phyloP scores from a whole-genome alignment of 2,888 invertebrate genomes.

The Choreutis nemorana region DNA sequence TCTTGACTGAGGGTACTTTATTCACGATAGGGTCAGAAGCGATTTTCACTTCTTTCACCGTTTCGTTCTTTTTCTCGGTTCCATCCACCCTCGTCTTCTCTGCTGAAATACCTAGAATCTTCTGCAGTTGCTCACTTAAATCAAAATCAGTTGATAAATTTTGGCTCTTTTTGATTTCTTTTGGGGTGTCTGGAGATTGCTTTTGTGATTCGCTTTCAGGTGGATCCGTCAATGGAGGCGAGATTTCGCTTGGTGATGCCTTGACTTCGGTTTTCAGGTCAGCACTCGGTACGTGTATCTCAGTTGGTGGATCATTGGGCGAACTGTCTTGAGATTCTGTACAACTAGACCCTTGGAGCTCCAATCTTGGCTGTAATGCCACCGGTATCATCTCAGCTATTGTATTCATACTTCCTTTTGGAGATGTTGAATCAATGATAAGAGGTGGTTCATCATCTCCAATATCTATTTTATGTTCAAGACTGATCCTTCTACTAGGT shows the following conservation, averaged over 20 bases:
- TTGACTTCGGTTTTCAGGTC: constrained; percentile 37
- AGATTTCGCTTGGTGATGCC: constrained; percentile 54
- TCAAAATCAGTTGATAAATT: constrained; percentile 60
- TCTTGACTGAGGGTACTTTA: constrained; percentile 56
- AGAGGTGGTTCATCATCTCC: constrained; percentile 59
- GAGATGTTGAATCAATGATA: constrained; percentile 53
- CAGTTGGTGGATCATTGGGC: constrained; percentile 53
- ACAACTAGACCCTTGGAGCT: constrained; percentile 32
- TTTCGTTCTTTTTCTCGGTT: constrained; percentile 43
- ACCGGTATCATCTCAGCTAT: constrained; percentile 56
- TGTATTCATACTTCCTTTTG: constrained; percentile 51
- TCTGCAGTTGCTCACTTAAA: constrained; percentile 57
- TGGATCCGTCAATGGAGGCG: constrained; percentile 43
- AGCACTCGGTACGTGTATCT: constrained; percentile 46
- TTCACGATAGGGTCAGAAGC: constrained; percentile 31
- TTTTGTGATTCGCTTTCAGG: constrained; percentile 44
- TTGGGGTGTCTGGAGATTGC: constrained; percentile 50
- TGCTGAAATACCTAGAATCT: constrained; percentile 55
- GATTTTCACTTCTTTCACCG: constrained; percentile 46
- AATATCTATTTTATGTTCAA: constrained; percentile 60
- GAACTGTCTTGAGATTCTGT: constrained; percentile 51
- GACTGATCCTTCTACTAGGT: constrained; percentile 44
- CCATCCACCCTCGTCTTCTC: constrained; percentile 47
- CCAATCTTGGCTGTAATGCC: constrained; percentile 41
- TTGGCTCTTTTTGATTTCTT: constrained; percentile 57